Percentiles rank a stretch among this genome's conserved stretches.
Conservation (phyloP, 2,888 invertebrate species). For the Aporophyla lueneburgensis region DNA sequence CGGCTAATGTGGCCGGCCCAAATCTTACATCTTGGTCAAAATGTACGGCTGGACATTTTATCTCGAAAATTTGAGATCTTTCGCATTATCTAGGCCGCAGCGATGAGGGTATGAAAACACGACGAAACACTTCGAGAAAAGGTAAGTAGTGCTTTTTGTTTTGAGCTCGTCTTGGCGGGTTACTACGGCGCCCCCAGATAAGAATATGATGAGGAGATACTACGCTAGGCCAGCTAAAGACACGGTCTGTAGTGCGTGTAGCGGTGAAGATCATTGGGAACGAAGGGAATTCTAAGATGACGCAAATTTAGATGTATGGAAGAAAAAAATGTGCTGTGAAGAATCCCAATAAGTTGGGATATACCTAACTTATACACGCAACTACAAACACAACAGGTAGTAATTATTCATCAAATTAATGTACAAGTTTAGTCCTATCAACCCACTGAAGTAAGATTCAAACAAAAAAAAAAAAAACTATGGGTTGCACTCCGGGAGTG, state of each 20-base stretch:
- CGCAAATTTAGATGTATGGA: neutral
- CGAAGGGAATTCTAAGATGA: neutral
- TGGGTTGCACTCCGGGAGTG: too few relatives aligned
- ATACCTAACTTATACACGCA: neutral
- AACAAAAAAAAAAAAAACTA: neutral
- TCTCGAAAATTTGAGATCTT: too few relatives aligned
- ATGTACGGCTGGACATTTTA: too few relatives aligned
- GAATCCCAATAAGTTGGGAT: neutral
- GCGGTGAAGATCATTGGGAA: too few relatives aligned
- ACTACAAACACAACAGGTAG: too few relatives aligned
- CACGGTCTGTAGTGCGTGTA: too few relatives aligned
- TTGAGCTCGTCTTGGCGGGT: neutral
- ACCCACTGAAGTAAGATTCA: neutral
- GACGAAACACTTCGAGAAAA: neutral
- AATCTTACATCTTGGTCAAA: too few relatives aligned
- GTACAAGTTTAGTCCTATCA: neutral
- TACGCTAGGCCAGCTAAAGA: too few relatives aligned
- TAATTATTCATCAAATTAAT: too few relatives aligned
- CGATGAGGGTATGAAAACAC: too few relatives aligned
- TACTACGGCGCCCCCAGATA: neutral
- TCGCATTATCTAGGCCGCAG: too few relatives aligned
- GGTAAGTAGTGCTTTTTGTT: neutral
- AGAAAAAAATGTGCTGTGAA: neutral
- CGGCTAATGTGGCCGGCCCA: too few relatives aligned
- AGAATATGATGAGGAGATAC: neutral